Evolutionary conservation across 2,888 invertebrate genomes (phyloP), one percentile per base, ranked within the genome.

Genomic region (Choreutis nemorana): DNA sequence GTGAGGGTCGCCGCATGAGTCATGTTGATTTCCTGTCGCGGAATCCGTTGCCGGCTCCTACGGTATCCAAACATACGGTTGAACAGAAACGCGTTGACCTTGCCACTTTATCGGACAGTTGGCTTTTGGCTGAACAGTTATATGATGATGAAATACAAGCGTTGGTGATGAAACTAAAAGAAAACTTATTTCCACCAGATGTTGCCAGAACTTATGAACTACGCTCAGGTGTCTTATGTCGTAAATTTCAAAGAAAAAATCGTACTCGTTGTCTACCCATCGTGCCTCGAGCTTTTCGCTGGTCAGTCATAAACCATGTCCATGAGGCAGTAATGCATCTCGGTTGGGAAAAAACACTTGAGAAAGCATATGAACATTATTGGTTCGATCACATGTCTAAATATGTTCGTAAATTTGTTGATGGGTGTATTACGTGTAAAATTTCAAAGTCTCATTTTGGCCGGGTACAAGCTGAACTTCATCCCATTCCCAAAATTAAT

Each of bases 371-470:
- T 20, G 33, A 44, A 3, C 30, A 36, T 13, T 52, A 47, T 26
- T 52, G 51, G 49, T 50, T 52, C 24, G 33, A 28, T 1, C 24
- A 32, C 4, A 50, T 49, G 42, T 14, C 38, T 1, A 38, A 39
- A 20, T 45, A 38, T 26, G 46, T 51, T 2, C 23, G 44, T 14
- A 50, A 48, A 29, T 52, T 51, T 31, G 40, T 46, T 2, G 44
- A 50, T 2, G 48, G 42, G 21, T 55, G 53, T 29, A 28, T 50
- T 2, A 53, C 48, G 3, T 55, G 55, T 31, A 45, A 36, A 34
- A 14, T 47, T 4, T 35, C 50, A 0, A 55, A 55, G 29, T 34
- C 42, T 2, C 8, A 26, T 4, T 44, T 50, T 4, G 55, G 55
- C 4, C 45, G 40, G 31, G 23, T 34, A 9, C 48, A 48, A 30